Percentiles rank a stretch among this genome's conserved stretches.
Evolutionary conservation across 2,113 vertebrate genomes (phyloP).

Genomic region (Taxidea taxus): DNA sequence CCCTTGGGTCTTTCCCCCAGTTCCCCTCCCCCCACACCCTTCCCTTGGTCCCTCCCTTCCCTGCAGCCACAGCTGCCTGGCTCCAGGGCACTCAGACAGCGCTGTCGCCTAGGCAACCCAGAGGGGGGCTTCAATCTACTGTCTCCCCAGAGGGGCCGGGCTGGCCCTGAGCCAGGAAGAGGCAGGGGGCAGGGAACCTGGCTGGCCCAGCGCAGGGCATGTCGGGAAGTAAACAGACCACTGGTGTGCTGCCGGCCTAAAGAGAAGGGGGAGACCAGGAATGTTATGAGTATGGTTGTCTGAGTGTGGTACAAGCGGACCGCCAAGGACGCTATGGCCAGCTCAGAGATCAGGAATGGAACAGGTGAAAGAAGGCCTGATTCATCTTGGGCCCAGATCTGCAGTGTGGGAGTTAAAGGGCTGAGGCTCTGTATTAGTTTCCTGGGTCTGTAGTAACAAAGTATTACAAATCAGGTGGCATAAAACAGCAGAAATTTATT

Average conservation of each 20-base stretch:
- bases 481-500: slow-evolving; percentile 19
- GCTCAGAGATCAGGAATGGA: neutral
- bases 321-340: neutral
- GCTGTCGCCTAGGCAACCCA: slow-evolving; percentile 76
- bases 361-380: neutral
- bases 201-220: slow-evolving; percentile 28
- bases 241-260: slow-evolving; percentile 15
- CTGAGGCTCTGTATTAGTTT: slow-evolving; percentile 18
- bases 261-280: neutral
- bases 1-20: slow-evolving; percentile 30
- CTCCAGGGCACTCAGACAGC: slow-evolving; percentile 72
- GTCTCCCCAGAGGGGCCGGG: slow-evolving; percentile 68
- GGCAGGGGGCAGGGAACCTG: slow-evolving; percentile 66
- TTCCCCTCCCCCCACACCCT: neutral
- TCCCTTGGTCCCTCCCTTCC: slow-evolving; percentile 59
- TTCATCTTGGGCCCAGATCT: neutral
- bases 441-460: neutral
- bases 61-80: slow-evolving; percentile 72
- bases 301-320: neutral
- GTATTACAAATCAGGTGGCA: neutral
- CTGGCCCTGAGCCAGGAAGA: slow-evolving; percentile 72
- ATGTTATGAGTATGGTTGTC: slow-evolving; percentile 11
- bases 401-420: neutral
- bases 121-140: slow-evolving; percentile 76
- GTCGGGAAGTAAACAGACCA: slow-evolving; percentile 64